phyloP scores from a whole-genome alignment of 2,797 vertebrate genomes.

The Crotalus adamanteus region DNA sequence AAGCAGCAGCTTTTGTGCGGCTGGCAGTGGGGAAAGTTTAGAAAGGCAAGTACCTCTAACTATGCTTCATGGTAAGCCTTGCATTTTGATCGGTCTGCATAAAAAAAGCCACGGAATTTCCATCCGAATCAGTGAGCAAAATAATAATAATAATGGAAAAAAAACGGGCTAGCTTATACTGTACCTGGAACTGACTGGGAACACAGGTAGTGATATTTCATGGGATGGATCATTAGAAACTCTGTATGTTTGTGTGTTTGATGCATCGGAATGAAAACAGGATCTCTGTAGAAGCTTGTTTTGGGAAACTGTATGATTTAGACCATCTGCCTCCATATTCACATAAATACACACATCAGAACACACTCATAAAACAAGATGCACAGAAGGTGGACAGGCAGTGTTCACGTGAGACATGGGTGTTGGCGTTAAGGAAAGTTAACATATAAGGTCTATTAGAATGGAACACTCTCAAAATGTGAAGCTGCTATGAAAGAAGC shows the following conservation, averaged over 20 bases:
- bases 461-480: neutral
- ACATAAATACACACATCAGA: too few relatives aligned
- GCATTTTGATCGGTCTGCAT: slow-evolving; percentile 22
- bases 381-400: rapidly evolving
- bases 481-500: neutral
- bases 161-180: neutral
- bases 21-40: slow-evolving; percentile 30
- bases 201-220: neutral
- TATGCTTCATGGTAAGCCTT: slow-evolving; percentile 59
- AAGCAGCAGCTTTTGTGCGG: slow-evolving; percentile 29
- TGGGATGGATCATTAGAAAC: neutral
- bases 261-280: neutral
- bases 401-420: neutral
- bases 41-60: slow-evolving; percentile 40
- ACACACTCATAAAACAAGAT: neutral
- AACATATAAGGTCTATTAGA: neutral
- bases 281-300: neutral
- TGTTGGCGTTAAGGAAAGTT: neutral
- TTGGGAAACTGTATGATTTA: neutral
- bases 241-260: neutral
- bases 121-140: neutral
- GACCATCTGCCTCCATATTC: neutral
- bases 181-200: neutral
- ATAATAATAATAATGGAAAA: too few relatives aligned
- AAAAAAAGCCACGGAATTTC: neutral